Percentiles rank a stretch among this genome's conserved stretches.
These are phyloP conservation scores for Microcebus jonahi DNA, from an alignment of 2,113 vertebrate species.

Conservation along the genomic window DNA sequence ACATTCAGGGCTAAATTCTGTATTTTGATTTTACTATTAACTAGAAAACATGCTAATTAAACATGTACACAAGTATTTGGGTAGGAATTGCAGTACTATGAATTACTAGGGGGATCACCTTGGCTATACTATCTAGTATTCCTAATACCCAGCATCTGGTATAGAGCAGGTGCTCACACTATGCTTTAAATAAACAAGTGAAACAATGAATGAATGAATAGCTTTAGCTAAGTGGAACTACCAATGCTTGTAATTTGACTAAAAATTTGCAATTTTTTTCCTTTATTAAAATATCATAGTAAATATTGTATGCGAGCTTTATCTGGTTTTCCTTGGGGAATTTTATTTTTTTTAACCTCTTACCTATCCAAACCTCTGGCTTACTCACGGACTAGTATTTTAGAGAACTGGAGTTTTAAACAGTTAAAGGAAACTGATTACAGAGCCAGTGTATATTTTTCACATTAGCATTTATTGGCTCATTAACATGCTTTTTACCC, in stretches of 20 bases:
- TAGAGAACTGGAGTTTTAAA: constrained; percentile 34
- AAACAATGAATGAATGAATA: not conserved
- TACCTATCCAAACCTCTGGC: not conserved
- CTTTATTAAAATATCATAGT: constrained; percentile 20
- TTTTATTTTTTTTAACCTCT: not conserved
- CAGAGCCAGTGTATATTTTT: not conserved
- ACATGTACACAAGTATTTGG: not conserved
- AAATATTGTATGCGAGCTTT: constrained; percentile 17
- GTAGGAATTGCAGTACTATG: no score
- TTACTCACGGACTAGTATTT: not conserved
- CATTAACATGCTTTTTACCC: not conserved
- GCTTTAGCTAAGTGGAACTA: not conserved
- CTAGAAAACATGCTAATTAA: not conserved
- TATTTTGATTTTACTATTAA: not conserved
- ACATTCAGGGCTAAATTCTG: not conserved
- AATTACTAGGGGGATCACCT: not conserved
- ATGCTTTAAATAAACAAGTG: not conserved
- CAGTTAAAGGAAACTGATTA: constrained; percentile 17
- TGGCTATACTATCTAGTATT: not conserved
- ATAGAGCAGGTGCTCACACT: not conserved
- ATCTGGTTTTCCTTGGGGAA: not conserved
- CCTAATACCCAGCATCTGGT: not conserved
- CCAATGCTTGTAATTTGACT: not conserved
- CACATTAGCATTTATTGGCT: not conserved
- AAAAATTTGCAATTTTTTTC: not conserved